Conservation (phyloP, 2,888 invertebrate genomes). For the Hirtodrosophila trivittata region DNA sequence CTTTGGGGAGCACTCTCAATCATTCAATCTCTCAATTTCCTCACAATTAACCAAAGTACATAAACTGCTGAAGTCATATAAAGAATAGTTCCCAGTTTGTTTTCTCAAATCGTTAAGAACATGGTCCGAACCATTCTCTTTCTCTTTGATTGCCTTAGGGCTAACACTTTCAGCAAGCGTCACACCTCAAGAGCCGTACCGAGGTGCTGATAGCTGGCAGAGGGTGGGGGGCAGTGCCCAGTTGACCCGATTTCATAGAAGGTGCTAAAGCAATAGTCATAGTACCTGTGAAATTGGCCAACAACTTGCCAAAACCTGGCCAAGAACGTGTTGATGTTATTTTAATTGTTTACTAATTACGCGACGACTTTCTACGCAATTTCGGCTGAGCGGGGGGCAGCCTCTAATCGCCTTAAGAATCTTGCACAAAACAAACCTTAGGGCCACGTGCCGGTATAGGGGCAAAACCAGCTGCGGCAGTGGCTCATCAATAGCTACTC, state of each 20-base stretch:
- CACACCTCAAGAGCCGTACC: too few species aligned
- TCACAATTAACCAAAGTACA: too few species aligned
- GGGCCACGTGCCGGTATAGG: conserved; percentile 42
- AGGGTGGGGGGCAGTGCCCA: not conserved
- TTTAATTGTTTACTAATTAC: conserved; percentile 76
- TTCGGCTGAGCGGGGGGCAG: not conserved
- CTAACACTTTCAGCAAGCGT: not conserved
- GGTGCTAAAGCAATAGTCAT: conserved; percentile 14
- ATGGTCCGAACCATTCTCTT: too few species aligned
- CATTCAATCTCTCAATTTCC: too few species aligned
- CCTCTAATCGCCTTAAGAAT: conserved; percentile 36
- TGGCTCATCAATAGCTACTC: conserved; percentile 32
- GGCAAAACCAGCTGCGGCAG: not conserved
- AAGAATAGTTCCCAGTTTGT: too few species aligned
- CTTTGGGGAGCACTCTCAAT: not conserved
- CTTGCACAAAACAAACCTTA: conserved; percentile 12
- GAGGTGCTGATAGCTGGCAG: not conserved
- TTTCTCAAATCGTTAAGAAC: too few species aligned
- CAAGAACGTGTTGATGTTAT: conserved; percentile 43
- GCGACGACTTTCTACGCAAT: conserved; percentile 41
- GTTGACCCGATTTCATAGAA: conserved; percentile 52
- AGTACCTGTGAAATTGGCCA: conserved; percentile 29
- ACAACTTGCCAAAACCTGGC: not conserved
- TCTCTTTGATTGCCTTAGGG: conserved; percentile 26
- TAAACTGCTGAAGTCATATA: too few species aligned